Base-by-base conservation (phyloP, 2,113 vertebrate genomes). In the Cyanoliseus patagonus region DNA sequence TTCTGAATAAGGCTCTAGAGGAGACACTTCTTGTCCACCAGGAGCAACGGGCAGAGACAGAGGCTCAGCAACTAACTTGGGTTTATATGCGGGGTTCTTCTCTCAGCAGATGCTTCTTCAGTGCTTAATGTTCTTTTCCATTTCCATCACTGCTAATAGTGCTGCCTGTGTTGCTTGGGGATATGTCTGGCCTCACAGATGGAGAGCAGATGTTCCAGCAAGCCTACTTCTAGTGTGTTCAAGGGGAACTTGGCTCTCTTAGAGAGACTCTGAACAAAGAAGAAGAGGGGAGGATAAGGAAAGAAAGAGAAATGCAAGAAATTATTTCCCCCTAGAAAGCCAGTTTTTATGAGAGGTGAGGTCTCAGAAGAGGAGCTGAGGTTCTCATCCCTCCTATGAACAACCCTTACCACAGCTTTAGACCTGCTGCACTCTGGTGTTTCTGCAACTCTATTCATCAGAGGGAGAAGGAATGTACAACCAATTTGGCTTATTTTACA, bases 161-260 rank as follows among this genome's bases (percentile, higher is more conserved):
- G 64, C 12, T 91, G 92, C 95, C 91, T 87, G 52, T 20, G 64
- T 17, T 91, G 92, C 95, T 86, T 87, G 52, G 91, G 92, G 94
- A 94, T 85, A 42, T 14, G 95, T 96, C 95, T 97, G 96, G 47
- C 86, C 93, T 46, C 49, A 55, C 96, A 97, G 83, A 92, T 96
- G 96, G 83, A 28, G 81, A 94, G 74, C 96, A 97, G 96, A 97
- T 97, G 96, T 96, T 95, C 77, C 88, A 87, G 74, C 69, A 79
- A 95, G n/a, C 52, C 90, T 89, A n/a, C 66, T 89, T 85, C 73
- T 42, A 87, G 80, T 27, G 4, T 88, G 62, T 91, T 92, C 66
- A 57, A 25, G 53, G 81, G 83, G 86, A 76, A 91, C 79, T 91
- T 87, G 88, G 85, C 86, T 87, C 59, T 87, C 63, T 88, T 64